Evolutionary conservation across 2,888 invertebrate genomes (phyloP), one percentile per base, ranked within the genome.

Genomic region (Rutpela maculata): DNA sequence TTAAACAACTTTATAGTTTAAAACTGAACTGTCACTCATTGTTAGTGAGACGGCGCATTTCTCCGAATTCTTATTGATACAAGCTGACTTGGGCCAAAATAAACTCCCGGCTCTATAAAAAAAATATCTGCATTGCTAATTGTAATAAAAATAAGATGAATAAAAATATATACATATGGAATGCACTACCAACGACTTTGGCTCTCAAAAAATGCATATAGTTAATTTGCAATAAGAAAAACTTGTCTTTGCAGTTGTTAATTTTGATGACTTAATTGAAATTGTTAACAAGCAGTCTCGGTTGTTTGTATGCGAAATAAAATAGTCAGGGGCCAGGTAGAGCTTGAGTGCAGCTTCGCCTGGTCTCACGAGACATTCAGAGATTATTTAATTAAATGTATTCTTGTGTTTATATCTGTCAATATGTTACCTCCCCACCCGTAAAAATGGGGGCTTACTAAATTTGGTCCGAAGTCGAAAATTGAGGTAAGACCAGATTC

Each of bases 1-100:
- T 43, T 43, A 43, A 43, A 11, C 12, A 43, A 38, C 38, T 10
- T 43, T 43, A 12, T 43, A 12, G 2, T 43, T 11, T 12, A 43
- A 43, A 43, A 43, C 43, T 43, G 43, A 43, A 43, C 43, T 43
- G 43, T 43, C 43, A 43, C 43, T 43, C 43, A 43, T 43, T 43
- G 43, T 43, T 43, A 43, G 15, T 43, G 15, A 11, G 15, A 43
- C 43, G 43, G 43, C 12, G 43, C 43, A 43, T 43, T 43, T 43
- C 43, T 43, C 15, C 43, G 43, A 43, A 43, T 43, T 43, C 11
- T 12, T 43, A 12, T 43, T 43, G 15, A 43, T 43, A 43, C 12
- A 43, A 43, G 15, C 15, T 43, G 43, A 43, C 12, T 12, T 12
- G 43, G 15, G 12, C 43, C 12, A 43, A 43, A 43, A 43, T 43